Evolutionary conservation across 2,113 vertebrate genomes (phyloP), one percentile per base, ranked within the genome.

Genomic region (Passer domesticus): DNA sequence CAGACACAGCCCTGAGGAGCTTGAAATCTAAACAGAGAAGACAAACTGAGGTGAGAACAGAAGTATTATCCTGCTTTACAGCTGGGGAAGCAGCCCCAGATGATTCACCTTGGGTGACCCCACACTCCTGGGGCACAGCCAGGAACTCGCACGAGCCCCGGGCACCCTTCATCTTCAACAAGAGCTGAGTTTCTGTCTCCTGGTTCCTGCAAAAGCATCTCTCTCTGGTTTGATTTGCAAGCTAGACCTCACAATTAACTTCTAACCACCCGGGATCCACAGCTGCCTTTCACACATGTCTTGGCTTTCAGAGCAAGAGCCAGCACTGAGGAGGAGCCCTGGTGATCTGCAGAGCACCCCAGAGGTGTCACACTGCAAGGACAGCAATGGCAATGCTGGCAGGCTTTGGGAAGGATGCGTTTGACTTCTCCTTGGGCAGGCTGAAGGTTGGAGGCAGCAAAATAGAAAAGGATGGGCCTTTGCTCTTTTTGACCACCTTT

Each of bases 11-110:
- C 96, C 85, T 68, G 79, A 94, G 94, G 90, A 96, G 83, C 88
- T 95, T 94, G 88, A 96, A 96, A 94, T 95, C 93, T 58, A 94
- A 95, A 89, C 88, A 92, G 93, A 93, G 83, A 73, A 96, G 64
- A 95, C 68, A 79, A 90, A 79, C 83, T 4, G 66, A 95, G 90
- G 92, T 91, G 93, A 96, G 95, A 97, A 86, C 82, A 95, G 94
- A 89, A 84, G 86, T 2, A 27, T 87, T 72, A 92, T 68, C 83
- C 75, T 30, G 5, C 64, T 86, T 7, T 90, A 66, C 73, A 95
- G 94, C 69, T 72, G 92, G 94, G 59, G 90, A 90, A 76, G 50
- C 1, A 95, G 88, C 80, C 56, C 56, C 80, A 78, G 76, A 89
- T 92, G 56, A 78, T 30, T 95, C 83, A 95, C 95, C 96, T 91